Conservation (phyloP, 2,113 vertebrate species). For the Chaetura pelagica region DNA sequence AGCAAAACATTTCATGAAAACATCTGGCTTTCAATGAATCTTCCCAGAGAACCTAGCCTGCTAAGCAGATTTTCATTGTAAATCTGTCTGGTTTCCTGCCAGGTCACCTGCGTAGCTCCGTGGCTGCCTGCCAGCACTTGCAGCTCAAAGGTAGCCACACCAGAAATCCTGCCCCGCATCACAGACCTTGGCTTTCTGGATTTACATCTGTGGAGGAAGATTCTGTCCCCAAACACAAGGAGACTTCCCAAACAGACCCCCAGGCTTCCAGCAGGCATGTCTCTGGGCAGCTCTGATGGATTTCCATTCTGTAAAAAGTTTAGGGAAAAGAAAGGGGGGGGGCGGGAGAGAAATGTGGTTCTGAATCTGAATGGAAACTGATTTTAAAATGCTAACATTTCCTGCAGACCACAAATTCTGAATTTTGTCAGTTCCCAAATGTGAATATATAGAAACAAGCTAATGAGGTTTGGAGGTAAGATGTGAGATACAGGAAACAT, state of each 20-base stretch:
- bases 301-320: neutral
- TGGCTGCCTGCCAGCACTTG: conserved; percentile 47
- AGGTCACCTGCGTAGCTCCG: conserved; percentile 63
- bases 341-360: neutral
- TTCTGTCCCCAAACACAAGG: neutral
- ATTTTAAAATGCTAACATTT: neutral
- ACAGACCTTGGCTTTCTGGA: neutral
- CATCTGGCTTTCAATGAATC: conserved; percentile 74
- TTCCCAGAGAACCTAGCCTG: conserved; percentile 66
- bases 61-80: conserved; percentile 75
- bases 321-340: neutral
- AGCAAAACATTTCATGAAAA: conserved; percentile 67
- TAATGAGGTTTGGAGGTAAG: neutral
- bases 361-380: neutral
- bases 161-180: neutral
- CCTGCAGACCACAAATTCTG: neutral
- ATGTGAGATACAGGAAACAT: neutral
- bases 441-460: neutral
- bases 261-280: neutral
- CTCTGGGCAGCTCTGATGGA: neutral
- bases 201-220: neutral
- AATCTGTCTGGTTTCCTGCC: conserved; percentile 73
- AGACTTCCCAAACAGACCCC: neutral
- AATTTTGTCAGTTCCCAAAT: neutral
- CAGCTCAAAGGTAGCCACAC: neutral